phyloP scores from a whole-genome alignment of 2,888 invertebrate species.

The Netelia virgata region DNA sequence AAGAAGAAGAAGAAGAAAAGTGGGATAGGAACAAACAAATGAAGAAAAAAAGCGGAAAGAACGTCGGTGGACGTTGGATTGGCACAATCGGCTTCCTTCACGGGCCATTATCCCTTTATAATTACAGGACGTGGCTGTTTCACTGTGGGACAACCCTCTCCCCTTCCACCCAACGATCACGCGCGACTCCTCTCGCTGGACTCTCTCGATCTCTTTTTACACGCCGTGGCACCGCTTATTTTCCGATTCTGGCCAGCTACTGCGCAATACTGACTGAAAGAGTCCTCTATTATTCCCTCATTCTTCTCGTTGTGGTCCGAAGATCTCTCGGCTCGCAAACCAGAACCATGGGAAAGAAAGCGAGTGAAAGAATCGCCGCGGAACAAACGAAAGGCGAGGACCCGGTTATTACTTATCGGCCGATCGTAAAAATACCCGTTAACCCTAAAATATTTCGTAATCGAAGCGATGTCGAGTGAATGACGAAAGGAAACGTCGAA shows the following conservation, averaged over 20 bases:
- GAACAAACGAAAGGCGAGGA: background rate
- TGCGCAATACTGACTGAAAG: conserved; percentile 54
- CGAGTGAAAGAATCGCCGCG: background rate
- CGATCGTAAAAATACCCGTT: background rate
- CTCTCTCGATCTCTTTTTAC: conserved; percentile 60
- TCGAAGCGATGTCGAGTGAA: too few species aligned
- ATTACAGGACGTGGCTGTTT: conserved; percentile 73
- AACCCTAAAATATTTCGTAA: too few species aligned
- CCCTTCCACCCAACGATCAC: conserved; percentile 11
- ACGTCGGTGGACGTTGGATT: conserved; percentile 59
- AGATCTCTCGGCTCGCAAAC: conserved; percentile 28
- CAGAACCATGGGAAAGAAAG: background rate
- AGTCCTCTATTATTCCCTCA: conserved; percentile 51
- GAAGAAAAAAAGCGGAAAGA: conserved; percentile 14
- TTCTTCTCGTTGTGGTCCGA: conserved; percentile 55
- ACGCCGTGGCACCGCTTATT: background rate
- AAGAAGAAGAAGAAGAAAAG: background rate
- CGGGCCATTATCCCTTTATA: conserved; percentile 73
- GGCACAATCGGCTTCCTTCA: conserved; percentile 71
- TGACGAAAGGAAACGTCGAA: too few species aligned
- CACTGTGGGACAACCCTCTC: conserved; percentile 55
- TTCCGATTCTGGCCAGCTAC: conserved; percentile 13
- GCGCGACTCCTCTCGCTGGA: conserved; percentile 40
- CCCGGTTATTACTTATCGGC: background rate
- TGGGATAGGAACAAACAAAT: conserved; percentile 1